phyloP scores from a whole-genome alignment of 2,797 vertebrate genomes.

The Aratinga solstitialis region DNA sequence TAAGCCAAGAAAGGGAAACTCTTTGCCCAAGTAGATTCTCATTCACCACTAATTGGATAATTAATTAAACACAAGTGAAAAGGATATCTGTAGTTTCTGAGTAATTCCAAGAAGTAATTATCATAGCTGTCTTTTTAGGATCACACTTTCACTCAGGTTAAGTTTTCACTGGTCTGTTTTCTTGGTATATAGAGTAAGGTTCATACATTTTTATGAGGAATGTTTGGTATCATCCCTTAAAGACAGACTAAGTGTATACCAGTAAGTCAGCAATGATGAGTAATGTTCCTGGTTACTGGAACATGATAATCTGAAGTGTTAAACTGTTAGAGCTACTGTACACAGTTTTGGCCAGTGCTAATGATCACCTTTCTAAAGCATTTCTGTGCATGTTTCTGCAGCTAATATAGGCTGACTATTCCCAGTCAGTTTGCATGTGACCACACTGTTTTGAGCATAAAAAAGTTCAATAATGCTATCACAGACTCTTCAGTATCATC shows the following conservation, averaged over 20 bases:
- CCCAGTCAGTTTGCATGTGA: background rate
- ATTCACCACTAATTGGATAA: background rate
- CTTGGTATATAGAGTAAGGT: background rate
- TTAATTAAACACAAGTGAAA: background rate
- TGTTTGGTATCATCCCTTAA: background rate
- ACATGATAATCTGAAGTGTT: background rate
- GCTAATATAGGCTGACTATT: background rate
- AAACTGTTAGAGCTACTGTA: background rate
- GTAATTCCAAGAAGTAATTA: background rate
- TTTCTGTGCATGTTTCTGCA: background rate
- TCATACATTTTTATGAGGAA: background rate
- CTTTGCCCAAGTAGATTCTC: background rate
- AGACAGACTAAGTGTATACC: background rate
- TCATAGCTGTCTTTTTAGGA: background rate
- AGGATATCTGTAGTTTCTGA: background rate
- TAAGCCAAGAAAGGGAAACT: background rate
- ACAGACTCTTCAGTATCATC: background rate
- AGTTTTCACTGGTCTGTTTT: background rate
- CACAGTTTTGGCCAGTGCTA: background rate
- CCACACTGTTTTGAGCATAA: background rate
- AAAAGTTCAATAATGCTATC: background rate
- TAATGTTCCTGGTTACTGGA: background rate
- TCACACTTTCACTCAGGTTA: background rate
- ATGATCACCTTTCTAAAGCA: background rate
- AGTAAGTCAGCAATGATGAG: background rate